Evolutionary conservation across 2,113 vertebrate species (phyloP), one percentile per base, ranked within the genome.

Genomic region (Chaenocephalus aceratus): DNA sequence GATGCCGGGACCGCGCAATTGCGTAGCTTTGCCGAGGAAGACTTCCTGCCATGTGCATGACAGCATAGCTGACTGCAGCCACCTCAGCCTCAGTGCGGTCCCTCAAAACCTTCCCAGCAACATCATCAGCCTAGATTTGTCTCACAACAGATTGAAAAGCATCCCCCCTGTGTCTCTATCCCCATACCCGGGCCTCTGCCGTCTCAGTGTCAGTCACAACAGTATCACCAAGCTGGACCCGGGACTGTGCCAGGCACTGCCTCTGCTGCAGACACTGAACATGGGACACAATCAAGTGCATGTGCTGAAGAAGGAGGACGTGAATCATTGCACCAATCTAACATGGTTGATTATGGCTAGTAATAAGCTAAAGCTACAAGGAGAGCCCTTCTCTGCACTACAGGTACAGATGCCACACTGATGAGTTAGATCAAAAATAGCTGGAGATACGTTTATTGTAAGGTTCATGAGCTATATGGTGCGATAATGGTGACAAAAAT

Each of bases 51-150:
- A 2, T 0, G 90, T 98, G 52, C 82, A 49, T 49, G 65, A 87
- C 0, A 85, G 86, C 73, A 84, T 59, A 48, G 98, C 97, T 1
- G 97, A 99, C 91, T 99, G 98, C 86, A 97, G 96, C 78, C 98
- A 97, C 75, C 91, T 96, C 73, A 96, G 94, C 46, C 93, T 99
- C 75, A 93, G 61, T 1, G 83, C 84, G 0, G 84, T 99, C 63
- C 98, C 98, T 0, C 70, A 89, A 3, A 80, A 98, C 89, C 96
- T 99, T 21, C 97, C 98, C 0, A 1, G 41, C 8, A 95, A 96
- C 71, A 96, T 99, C 87, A 96, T 85, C 0, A 70, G 81, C 11
- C 88, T 99, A 84, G 97, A 98, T 36, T 86, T 99, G 64, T 97
- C 97, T 62, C 98, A 99, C 85, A 99, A 99, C 79, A 94, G 94